Conservation (phyloP, 2,113 vertebrate species). For the Phalacrocorax aristotelis region DNA sequence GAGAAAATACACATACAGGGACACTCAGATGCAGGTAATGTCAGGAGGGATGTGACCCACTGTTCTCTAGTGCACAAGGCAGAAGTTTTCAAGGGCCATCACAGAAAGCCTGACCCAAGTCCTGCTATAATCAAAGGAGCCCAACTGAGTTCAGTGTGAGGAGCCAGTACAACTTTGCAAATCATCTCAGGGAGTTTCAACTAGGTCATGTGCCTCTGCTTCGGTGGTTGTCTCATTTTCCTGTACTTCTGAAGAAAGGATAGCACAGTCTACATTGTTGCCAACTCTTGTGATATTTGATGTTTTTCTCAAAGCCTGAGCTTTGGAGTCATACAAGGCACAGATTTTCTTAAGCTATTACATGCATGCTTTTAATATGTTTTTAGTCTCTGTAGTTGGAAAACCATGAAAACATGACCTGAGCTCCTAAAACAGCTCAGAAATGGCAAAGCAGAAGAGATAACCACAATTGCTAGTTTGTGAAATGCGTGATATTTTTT, state of each 20-base stretch:
- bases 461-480: neutral
- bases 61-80: neutral
- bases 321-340: neutral
- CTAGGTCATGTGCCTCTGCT: neutral
- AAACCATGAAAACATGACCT: neutral
- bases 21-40: neutral
- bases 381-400: neutral
- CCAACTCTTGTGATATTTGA: neutral
- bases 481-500: neutral
- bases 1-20: neutral
- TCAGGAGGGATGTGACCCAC: neutral
- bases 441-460: neutral
- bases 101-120: neutral
- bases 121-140: neutral
- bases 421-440: neutral
- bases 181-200: neutral
- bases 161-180: neutral
- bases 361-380: neutral
- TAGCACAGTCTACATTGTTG: neutral
- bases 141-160: neutral
- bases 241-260: neutral
- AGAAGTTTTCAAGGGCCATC: neutral
- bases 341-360: neutral
- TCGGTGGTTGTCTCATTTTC: neutral
- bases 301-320: neutral